A percentile compares a stretch with the other conserved stretches of the same genome.
phyloP scores from a whole-genome alignment of 2,797 vertebrate species.

The Saguinus oedipus region DNA sequence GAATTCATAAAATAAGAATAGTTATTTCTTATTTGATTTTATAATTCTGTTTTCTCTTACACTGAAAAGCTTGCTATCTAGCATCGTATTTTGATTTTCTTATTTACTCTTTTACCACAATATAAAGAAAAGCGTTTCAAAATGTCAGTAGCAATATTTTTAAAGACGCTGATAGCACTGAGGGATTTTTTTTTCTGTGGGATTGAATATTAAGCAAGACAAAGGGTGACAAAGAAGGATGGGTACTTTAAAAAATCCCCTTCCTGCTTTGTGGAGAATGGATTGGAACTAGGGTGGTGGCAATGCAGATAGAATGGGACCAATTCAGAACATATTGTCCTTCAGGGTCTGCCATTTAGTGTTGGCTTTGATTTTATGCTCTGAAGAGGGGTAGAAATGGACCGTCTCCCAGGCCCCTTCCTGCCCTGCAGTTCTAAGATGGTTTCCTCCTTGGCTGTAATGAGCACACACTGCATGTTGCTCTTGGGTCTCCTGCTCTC shows the following conservation, averaged over 20 bases:
- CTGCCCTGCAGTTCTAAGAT: neutral
- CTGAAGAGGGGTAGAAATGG: neutral
- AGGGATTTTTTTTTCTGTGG: neutral
- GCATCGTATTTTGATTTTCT: neutral
- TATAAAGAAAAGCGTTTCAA: neutral
- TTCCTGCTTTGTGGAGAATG: neutral
- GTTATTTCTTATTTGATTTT: neutral
- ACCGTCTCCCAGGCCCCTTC: neutral
- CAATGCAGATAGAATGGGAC: neutral
- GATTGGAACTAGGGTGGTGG: neutral
- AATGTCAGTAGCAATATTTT: constrained; percentile 17
- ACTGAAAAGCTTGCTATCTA: neutral
- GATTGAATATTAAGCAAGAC: neutral
- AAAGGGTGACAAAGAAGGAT: neutral
- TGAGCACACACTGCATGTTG: neutral
- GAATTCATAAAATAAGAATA: neutral
- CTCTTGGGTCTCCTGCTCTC: neutral
- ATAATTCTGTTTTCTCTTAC: constrained; percentile 6
- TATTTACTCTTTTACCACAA: neutral
- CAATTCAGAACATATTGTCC: neutral
- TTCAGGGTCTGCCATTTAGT: neutral
- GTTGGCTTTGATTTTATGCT: neutral
- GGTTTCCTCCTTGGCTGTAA: neutral
- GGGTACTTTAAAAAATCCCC: neutral
- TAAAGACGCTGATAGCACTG: neutral